These are phyloP conservation scores for Harpagifer antarcticus DNA, from an alignment of 2,797 vertebrate genomes.

Conservation along the genomic window DNA sequence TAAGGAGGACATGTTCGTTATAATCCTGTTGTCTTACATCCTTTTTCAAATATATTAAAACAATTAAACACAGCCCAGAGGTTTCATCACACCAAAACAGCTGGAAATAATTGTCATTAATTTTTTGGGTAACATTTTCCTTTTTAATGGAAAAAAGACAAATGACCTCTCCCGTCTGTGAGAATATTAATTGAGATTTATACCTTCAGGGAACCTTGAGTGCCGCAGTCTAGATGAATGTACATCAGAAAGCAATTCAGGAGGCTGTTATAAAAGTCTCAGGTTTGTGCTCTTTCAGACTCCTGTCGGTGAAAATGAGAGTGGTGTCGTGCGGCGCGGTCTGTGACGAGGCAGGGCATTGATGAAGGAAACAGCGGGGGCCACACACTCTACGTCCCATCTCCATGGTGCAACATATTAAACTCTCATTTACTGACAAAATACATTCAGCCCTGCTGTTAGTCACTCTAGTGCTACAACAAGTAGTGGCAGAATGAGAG, in stretches of 20 bases:
- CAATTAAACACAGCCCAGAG: not conserved
- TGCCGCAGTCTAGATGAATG: constrained; percentile 48
- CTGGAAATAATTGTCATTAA: constrained; percentile 34
- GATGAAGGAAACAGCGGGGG: constrained; percentile 79
- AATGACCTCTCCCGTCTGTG: constrained; percentile 40
- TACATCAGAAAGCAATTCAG: constrained; percentile 38
- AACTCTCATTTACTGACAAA: constrained; percentile 86
- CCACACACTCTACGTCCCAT: constrained; percentile 78
- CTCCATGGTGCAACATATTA: constrained; percentile 85
- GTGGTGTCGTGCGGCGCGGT: constrained; percentile 66
- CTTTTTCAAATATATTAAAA: constrained; percentile 3
- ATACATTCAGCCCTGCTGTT: constrained; percentile 81
- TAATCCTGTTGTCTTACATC: not conserved
- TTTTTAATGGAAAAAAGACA: constrained; percentile 61
- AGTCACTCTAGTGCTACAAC: constrained; percentile 74
- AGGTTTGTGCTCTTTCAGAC: constrained; percentile 62
- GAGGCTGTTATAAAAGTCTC: constrained; percentile 33
- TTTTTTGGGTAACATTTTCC: constrained; percentile 35
- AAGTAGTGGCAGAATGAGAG: constrained; percentile 73
- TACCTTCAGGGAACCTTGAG: constrained; percentile 46
- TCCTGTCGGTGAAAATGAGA: constrained; percentile 61
- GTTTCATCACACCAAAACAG: constrained; percentile 36
- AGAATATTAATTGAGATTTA: constrained; percentile 60
- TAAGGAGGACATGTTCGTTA: not conserved
- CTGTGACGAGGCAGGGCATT: constrained; percentile 74